Conservation (phyloP, 2,888 invertebrate species). For the Heliconius cydno region DNA sequence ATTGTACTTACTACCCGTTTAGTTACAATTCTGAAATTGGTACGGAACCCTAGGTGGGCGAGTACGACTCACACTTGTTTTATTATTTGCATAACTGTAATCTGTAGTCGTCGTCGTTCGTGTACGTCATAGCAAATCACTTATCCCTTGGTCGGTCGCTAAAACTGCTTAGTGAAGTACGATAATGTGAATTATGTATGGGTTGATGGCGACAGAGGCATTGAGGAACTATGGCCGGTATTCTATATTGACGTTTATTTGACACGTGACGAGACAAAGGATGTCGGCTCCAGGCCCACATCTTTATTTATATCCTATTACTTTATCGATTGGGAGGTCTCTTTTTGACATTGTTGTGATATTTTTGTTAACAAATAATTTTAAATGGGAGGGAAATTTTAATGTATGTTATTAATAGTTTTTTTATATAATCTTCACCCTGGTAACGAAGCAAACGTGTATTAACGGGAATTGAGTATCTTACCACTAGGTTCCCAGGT, state of each 20-base stretch:
- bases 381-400: no score
- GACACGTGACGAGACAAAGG: constrained; percentile 19
- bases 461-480: no score
- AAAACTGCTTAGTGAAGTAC: constrained; percentile 49
- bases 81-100: neutral
- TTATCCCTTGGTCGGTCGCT: constrained; percentile 2
- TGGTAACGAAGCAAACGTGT: no score
- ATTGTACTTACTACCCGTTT: no score
- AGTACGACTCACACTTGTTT: no score
- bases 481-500: no score
- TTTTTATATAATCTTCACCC: no score
- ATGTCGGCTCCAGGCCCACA: neutral
- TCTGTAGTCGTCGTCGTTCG: neutral
- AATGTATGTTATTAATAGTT: no score
- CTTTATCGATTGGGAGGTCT: neutral
- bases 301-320: constrained; percentile 11
- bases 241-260: constrained; percentile 17
- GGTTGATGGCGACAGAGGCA: constrained; percentile 48
- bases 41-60: no score
- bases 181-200: constrained; percentile 58
- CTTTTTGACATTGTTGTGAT: neutral
- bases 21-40: no score
- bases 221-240: neutral
- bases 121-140: neutral
- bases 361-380: neutral